Base-by-base conservation (phyloP, 2,888 invertebrate species). In the Scaptomyza flava region DNA sequence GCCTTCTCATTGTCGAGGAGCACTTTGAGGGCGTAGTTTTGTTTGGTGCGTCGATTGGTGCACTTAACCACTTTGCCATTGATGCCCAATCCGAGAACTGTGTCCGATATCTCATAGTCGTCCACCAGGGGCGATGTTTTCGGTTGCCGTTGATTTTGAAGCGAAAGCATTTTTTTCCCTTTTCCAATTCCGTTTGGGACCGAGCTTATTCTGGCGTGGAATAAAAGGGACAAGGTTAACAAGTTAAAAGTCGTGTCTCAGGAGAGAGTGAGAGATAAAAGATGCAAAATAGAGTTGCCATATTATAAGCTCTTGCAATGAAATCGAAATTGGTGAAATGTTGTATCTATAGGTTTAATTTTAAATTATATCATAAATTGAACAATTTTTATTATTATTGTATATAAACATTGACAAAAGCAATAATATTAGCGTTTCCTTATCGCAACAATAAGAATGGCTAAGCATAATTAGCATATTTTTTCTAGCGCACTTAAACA, bases 1-100 rank as follows among this genome's bases (percentile, higher is more conserved):
- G 99, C 98, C 92, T 99, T 99, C 12, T 96, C 94, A 84, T 96
- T 97, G 93, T 99, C 99, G 85, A 97, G 95, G 11, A 99, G 93
- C 17, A 97, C 96, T 94, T 99, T 99, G 59, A 99, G 92, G 0
- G 99, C 99, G 89, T 95, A 97, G 91, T 97, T 97, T 77, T 95
- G 93, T 48, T 95, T 95, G 0, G 95, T 95, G 51, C 93, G 93
- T 85, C 96, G 96, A 69, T 95, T 94, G 89, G 95, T 96, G 93
- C 99, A 99, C 93, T 99, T 97, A 17, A 99, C 96, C 57, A 99
- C 99, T 94, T 99, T 99, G 72, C 99, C 99, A 93, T 99, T 99
- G 81, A 99, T 99, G 11, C 99, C 99, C 71, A 99, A 94, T 46
- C 99, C 99, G 68, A 99, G 94, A 45, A 99, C 98, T 71, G 96